Conservation (phyloP, 2,888 invertebrate genomes). For the Schrankia costaestrigalis region DNA sequence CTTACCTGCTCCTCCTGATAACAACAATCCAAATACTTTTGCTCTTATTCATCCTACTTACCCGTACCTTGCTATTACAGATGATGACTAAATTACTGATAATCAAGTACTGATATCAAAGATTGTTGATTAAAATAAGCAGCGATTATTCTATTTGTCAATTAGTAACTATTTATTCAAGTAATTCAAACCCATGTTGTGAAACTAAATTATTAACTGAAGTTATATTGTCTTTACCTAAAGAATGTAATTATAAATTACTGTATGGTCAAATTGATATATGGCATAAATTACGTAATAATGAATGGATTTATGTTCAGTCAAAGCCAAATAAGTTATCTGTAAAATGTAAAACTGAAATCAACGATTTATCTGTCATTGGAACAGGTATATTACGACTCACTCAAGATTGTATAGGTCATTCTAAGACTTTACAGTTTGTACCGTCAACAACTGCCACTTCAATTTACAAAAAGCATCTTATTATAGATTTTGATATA, state of each 20-base stretch:
- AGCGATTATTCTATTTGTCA: neutral
- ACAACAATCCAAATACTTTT: neutral
- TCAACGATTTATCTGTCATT: neutral
- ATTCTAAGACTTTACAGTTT: neutral
- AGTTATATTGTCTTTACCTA: neutral
- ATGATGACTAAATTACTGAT: neutral
- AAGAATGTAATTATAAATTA: conserved; percentile 1
- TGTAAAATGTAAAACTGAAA: neutral
- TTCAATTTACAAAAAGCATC: neutral
- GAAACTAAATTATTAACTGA: conserved; percentile 1
- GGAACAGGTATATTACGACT: neutral
- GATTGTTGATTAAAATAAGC: neutral
- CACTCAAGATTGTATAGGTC: neutral
- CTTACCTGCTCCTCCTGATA: neutral
- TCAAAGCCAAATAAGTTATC: neutral
- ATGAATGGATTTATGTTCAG: conserved; percentile 1
- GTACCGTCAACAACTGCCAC: neutral
- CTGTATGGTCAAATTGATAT: conserved; percentile 4
- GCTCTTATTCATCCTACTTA: neutral
- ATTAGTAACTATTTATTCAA: neutral
- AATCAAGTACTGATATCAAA: conserved; percentile 1
- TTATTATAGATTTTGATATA: neutral
- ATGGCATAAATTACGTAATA: conserved; percentile 3
- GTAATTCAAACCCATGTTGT: neutral
- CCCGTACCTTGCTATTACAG: neutral